phyloP scores from a whole-genome alignment of 2,113 vertebrate genomes.

The Aphelocoma coerulescens region DNA sequence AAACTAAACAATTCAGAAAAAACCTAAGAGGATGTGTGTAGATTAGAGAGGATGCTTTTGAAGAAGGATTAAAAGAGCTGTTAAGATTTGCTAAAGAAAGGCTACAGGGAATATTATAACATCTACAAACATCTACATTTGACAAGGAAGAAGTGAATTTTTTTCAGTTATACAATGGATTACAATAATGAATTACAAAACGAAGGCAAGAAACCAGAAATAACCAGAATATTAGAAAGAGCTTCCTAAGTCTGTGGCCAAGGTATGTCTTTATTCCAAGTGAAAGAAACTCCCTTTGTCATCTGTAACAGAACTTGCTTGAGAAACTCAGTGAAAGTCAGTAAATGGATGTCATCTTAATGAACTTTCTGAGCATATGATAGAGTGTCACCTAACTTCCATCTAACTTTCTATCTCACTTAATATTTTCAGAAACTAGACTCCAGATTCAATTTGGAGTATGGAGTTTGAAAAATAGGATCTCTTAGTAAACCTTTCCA shows the following conservation, averaged over 20 bases:
- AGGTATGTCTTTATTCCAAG: not conserved
- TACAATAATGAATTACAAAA: not conserved
- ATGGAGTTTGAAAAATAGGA: not conserved
- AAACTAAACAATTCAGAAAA: not conserved
- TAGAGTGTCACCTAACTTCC: not conserved
- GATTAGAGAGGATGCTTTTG: not conserved
- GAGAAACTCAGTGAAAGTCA: not conserved
- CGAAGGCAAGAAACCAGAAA: not conserved
- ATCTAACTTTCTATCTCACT: not conserved
- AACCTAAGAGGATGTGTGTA: not conserved
- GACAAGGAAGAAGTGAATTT: not conserved
- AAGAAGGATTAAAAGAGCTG: not conserved
- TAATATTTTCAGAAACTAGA: not conserved
- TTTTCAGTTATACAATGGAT: not conserved
- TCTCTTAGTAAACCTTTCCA: not conserved
- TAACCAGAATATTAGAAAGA: not conserved
- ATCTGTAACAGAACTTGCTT: not conserved
- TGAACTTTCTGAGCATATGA: not conserved
- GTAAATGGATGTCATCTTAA: not conserved
- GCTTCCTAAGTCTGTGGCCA: not conserved
- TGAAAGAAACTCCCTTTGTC: not conserved
- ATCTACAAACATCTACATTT: not conserved
- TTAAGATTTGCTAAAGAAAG: not conserved
- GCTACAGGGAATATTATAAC: not conserved
- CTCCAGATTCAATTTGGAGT: not conserved